Evolutionary conservation across 1,140 invertebrate species (phyloP), one percentile per base, ranked within the genome.

Genomic region (Reticulitermes speratus): DNA sequence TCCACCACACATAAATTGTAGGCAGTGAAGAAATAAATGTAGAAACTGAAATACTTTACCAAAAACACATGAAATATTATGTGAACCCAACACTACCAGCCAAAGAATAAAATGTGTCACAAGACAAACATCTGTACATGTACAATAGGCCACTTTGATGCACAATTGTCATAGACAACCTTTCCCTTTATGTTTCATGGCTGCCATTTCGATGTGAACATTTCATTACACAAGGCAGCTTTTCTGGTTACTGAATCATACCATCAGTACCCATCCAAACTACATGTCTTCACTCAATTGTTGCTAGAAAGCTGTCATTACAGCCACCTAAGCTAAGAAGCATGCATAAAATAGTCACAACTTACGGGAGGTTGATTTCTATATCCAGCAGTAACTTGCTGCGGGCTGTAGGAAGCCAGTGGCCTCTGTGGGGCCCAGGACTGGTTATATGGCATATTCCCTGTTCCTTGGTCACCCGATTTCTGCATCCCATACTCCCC

Each of bases 371-470:
- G 84, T 86, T 89, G 89, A 84, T 87, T 88, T 45, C 89, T 87
- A 85, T 89, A 90, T 86, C 85, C 87, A 38, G 88, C 86, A 23
- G 87, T 82, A 55, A 91, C 91, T 89, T 92, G 92, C 89, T 93
- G 92, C 89, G 92, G 91, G 87, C 90, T 90, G 88, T 93, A 93
- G 38, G 92, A 92, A 87, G 91, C 90, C 87, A 92, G 91, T 84
- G 92, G 90, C 88, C 91, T 90, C 75, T 92, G 91, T 88, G 91
- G 91, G 23, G 91, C 90, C 91, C 91, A 92, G 87, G 91, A 91
- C 86, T 92, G 91, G 88, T 92, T 91, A 75, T 87, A 87, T 48
- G 87, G 84, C 44, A 86, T 85, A 55, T 44, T 85, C 30, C 86
- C 86, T n/a, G 87, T 16, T 25, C 90, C 90, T 83, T 92, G 91